Evolutionary conservation across 2,888 invertebrate species (phyloP), one percentile per base, ranked within the genome.

Genomic region (Chloroclystis v-ata): DNA sequence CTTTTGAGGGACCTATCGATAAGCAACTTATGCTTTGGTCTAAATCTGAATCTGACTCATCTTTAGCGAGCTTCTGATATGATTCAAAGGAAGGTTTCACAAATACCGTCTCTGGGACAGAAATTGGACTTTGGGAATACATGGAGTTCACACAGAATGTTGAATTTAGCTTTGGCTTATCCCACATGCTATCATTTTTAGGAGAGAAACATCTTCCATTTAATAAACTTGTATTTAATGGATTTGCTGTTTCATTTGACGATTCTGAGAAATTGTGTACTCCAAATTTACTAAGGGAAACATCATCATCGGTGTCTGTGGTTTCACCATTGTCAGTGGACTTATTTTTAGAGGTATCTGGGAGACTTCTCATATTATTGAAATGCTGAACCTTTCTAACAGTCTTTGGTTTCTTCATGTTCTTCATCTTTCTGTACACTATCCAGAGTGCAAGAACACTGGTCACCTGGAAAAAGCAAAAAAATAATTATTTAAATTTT

Each of bases 11-110:
- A 59, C 79, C 75, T 61, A 89, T 88, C 57, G 88, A 89, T 47
- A 91, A 63, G 14, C 86, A 85, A 59, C 82, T 87, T 47, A 90
- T 84, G 61, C 89, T 90, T 43, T 89, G 88, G 52, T 90, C 89
- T 51, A 91, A 68, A 55, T 89, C 89, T 0, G 83, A 82, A 60
- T 87, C 88, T 0, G 84, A 87, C 51, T 87, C 85, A 20, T 83
- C 80, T 54, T 79, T 84, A 3, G 65, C 63, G 26, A 79, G 63
- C 47, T 84, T 82, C 51, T 82, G 85, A 53, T 82, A 86, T 51
- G 79, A 78, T 50, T 77, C 75, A 50, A 85, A 86, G 1, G 81
- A 76, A 6, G 86, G 85, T 61, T 87, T 86, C 10, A 72, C 65
- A 47, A 83, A 84, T 48, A 83, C 63, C 9, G 72, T 73, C 7